Conservation (phyloP, 2,888 invertebrate species). For the Sinodicranocentrus sp. region DNA sequence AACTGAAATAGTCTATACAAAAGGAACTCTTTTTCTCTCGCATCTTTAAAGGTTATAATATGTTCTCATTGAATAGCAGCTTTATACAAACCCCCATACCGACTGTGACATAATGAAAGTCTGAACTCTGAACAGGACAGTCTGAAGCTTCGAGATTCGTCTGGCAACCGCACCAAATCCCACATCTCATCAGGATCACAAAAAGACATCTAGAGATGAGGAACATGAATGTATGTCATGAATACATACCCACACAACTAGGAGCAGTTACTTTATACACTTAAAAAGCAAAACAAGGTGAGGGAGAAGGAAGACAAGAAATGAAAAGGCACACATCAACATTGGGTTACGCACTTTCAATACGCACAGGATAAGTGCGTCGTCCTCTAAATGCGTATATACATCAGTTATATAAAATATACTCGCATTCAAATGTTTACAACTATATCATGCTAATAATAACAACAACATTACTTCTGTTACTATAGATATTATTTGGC, state of each 20-base stretch:
- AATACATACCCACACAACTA: background rate
- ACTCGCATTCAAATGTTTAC: too few species aligned
- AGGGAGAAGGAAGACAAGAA: constrained; percentile 24
- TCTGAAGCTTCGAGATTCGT: too few species aligned
- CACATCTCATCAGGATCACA: background rate
- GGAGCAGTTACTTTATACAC: background rate
- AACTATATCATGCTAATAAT: too few species aligned
- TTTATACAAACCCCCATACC: too few species aligned
- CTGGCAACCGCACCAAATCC: background rate
- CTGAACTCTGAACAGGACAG: background rate
- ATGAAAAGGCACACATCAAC: background rate
- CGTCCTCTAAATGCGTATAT: constrained; percentile 34
- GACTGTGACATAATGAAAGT: background rate
- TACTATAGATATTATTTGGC: too few species aligned
- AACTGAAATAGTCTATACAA: too few species aligned
- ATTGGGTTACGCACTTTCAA: constrained; percentile 1
- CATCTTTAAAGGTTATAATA: too few species aligned
- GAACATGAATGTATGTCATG: constrained; percentile 14
- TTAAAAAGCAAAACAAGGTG: constrained; percentile 21
- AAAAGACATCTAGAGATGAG: background rate
- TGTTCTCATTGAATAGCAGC: too few species aligned
- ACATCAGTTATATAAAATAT: too few species aligned
- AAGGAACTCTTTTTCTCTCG: too few species aligned
- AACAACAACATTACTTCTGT: too few species aligned
- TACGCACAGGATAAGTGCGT: constrained; percentile 46